These are phyloP conservation scores for Oryzias curvinotus DNA, from an alignment of 2,113 vertebrate genomes.

Conservation along the genomic window DNA sequence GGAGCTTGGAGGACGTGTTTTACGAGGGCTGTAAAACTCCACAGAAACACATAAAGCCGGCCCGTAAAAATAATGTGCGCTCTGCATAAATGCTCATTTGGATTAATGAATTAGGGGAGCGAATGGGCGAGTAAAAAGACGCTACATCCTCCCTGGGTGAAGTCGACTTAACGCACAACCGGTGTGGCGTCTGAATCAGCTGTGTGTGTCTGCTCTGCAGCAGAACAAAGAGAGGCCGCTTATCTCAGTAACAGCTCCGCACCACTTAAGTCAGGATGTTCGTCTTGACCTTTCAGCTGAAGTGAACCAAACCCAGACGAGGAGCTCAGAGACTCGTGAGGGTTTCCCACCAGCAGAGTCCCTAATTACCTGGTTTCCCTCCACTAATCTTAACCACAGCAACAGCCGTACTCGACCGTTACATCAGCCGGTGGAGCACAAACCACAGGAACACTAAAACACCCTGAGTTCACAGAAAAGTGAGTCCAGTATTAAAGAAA, in stretches of 20 bases:
- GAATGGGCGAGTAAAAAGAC: slow-evolving; percentile 49
- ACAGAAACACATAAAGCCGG: slow-evolving; percentile 77
- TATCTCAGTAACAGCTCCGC: slow-evolving; percentile 5
- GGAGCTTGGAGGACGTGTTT: slow-evolving; percentile 75
- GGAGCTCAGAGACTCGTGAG: too few relatives aligned
- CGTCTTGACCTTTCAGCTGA: slow-evolving; percentile 11
- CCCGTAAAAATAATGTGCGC: slow-evolving; percentile 75
- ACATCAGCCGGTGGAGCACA: too few relatives aligned
- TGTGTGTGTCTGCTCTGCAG: slow-evolving; percentile 2
- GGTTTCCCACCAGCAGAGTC: too few relatives aligned
- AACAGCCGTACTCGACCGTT: too few relatives aligned
- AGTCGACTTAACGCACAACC: slow-evolving; percentile 30
- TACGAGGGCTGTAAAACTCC: slow-evolving; percentile 74
- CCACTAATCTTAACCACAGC: too few relatives aligned
- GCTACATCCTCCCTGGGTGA: slow-evolving; percentile 56
- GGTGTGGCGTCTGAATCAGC: slow-evolving; percentile 13
- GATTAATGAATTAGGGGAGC: slow-evolving; percentile 76
- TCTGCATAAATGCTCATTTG: slow-evolving; percentile 76
- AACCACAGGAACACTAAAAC: too few relatives aligned
- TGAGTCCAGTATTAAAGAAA: too few relatives aligned
- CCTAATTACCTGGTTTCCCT: too few relatives aligned
- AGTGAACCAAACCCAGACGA: not conserved
- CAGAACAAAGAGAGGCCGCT: not conserved
- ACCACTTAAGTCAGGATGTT: not conserved
- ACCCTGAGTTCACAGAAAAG: too few relatives aligned